These are phyloP conservation scores for Pemphigus obesinymphae DNA, from an alignment of 1,140 invertebrate species.

Conservation along the genomic window DNA sequence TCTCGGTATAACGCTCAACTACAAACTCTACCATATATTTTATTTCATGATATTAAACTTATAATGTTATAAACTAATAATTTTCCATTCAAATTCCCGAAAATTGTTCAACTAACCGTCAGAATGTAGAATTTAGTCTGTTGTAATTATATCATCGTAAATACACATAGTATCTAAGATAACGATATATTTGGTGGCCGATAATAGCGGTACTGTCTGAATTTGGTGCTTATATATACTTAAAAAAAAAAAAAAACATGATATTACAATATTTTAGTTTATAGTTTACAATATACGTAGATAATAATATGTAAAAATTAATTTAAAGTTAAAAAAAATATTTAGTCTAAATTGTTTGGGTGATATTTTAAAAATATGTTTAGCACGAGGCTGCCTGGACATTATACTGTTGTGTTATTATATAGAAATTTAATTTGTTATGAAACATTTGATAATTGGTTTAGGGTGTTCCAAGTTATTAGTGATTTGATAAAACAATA, in stretches of 20 bases:
- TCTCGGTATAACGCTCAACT: constrained; percentile 10
- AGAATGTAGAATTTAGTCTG: not conserved
- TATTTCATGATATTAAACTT: not conserved
- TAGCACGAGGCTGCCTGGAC: constrained; percentile 14
- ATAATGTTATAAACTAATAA: not conserved
- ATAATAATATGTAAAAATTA: not conserved
- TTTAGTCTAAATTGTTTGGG: constrained; percentile 20
- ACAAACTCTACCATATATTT: not conserved
- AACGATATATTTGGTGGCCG: not conserved
- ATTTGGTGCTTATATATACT: constrained; percentile 38
- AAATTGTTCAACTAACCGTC: not conserved
- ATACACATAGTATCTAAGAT: not conserved
- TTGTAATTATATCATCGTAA: constrained; percentile 9
- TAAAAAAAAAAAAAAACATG: constrained; percentile 4
- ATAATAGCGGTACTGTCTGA: constrained; percentile 24
- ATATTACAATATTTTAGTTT: not conserved
- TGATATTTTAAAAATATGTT: constrained; percentile 24
- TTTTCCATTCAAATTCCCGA: not conserved
- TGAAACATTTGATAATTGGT: constrained; percentile 28
- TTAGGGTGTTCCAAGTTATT: not conserved
- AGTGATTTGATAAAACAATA: not conserved
- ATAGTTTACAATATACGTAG: not conserved
- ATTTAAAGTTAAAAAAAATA: not conserved
- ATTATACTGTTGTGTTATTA: constrained; percentile 24
- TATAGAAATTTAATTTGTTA: constrained; percentile 38